Evolutionary conservation across 2,888 invertebrate species (phyloP), one percentile per base, ranked within the genome.

Genomic region (Cepaea hortensis): DNA sequence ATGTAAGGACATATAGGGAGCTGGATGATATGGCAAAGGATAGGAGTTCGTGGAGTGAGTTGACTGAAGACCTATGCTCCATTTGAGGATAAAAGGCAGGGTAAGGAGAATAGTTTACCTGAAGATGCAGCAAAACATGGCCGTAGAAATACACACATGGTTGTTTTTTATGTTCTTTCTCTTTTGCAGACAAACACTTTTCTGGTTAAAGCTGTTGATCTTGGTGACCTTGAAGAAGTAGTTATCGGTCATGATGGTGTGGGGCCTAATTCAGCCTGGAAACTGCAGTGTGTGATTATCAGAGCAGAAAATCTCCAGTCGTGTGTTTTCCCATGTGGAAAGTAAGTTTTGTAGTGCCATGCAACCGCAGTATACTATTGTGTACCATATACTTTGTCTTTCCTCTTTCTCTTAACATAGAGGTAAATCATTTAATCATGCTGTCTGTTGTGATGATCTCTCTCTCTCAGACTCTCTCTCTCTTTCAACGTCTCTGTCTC

Each of bases 171-270:
- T 48, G 13, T 72, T 79, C n/a, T 50, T 70, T 65, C 81, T 50
- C 65, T n/a, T 62, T 85, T 88, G 89, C 91, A 94, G 94, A 90
- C 88, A 50, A 94, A 94, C 89, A 89, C 90, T 20, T 94, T 94
- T 86, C 84, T 90, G n/a, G 85, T 92, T 9, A 91, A 92, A 72
- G 91, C 92, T 79, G 92, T 92, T 81, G 91, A 92, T 85, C 90
- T 93, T 50, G 92, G 92, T 72, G 89, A 91, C 50, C 87, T 92
- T 55, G 90, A 91, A 83, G 91, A 91, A 81, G 83, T 93, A 35
- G 90, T 91, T 15, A 84, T 94, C 48, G 93, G 94, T 62, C 94
- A 94, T 89, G 93, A 94, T 90, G 92, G 92, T 5, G 85, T 90
- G 65, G 93, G 92, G 13, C 88, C 91, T n/a, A 91, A 91, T 15